Evolutionary conservation across 1,140 invertebrate genomes (phyloP).

Genomic region (Drosophila aff.): DNA sequence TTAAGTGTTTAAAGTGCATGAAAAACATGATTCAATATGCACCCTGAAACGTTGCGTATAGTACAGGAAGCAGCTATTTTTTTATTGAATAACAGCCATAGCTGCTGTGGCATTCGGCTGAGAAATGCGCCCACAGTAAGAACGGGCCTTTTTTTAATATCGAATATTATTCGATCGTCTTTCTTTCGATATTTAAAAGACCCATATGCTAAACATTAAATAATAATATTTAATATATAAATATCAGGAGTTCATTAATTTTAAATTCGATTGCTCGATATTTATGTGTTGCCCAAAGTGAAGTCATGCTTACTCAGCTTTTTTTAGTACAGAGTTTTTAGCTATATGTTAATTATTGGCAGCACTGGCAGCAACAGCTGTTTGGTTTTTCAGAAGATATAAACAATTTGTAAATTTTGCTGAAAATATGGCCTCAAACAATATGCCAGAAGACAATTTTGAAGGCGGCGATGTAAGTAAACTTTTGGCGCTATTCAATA

Average conservation of each 20-base stretch:
- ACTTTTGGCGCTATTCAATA: not conserved
- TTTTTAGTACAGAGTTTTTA: not conserved
- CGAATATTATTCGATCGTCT: not conserved
- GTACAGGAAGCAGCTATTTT: too few species aligned
- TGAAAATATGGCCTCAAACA: constrained; percentile 60
- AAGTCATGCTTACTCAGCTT: not conserved
- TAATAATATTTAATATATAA: not conserved
- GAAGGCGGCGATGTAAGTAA: constrained; percentile 65
- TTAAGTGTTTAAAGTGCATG: too few species aligned
- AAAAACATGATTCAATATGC: too few species aligned
- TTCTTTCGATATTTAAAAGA: not conserved
- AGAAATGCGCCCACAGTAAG: not conserved
- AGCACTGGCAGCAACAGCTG: constrained; percentile 14
- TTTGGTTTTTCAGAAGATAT: not conserved
- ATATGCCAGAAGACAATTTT: constrained; percentile 67
- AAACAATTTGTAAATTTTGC: constrained; percentile 19
- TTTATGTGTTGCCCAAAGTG: not conserved
- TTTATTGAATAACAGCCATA: too few species aligned
- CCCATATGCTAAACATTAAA: not conserved
- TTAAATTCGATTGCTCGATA: not conserved
- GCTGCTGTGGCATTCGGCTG: too few species aligned
- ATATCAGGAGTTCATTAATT: not conserved
- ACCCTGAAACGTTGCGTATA: too few species aligned
- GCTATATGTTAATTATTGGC: not conserved
- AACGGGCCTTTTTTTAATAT: not conserved